Evolutionary conservation across 2,888 invertebrate genomes (phyloP), one percentile per base, ranked within the genome.

Genomic region (Euclidia mi): DNA sequence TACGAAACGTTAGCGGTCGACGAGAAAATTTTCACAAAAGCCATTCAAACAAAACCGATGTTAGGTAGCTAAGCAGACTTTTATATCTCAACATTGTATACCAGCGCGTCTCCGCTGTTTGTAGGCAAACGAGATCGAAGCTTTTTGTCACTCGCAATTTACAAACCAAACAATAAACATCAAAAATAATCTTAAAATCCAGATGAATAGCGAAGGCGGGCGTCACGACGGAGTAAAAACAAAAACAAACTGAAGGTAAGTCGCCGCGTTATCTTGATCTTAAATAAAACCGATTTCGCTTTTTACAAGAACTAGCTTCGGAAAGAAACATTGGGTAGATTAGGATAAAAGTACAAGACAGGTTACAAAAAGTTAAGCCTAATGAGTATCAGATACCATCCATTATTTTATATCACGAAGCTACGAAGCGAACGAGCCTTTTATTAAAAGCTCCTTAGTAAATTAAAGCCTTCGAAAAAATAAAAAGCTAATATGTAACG

Each of bases 141-240:
- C 59, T 72, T 73, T 74, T 76, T 82, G 79, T 78, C 76, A 72
- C 65, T 69, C 70, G 60, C 71, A 79, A 84, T 85, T 84, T 79
- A 67, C 71, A 78, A 82, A 80, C 74, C 76, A 79, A 83, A 84
- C 79, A 84, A 88, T 85, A 86, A 86, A 82, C 79, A 84, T 82
- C 73, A 80, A 70, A 80, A 84, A 84, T 82, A 86, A 85, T 85
- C 85, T 82, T 72, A 69, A 86, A 82, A 88, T 82, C 86, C 83
- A 80, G 82, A 89, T 85, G 78, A 87, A 88, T 87, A 71, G 83
- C 77, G 71, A 74, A 47, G 63, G 68, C 76, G 70, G 62, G 68
- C 65, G 67, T 64, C 71, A 73, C 69, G 57, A 65, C 66, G 73
- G 68, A 76, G 81, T 79, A 79, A 80, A 81, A 79, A 79, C 76